Conservation (phyloP, 2,888 invertebrate genomes). For the Chaetogeoica ovagalla region DNA sequence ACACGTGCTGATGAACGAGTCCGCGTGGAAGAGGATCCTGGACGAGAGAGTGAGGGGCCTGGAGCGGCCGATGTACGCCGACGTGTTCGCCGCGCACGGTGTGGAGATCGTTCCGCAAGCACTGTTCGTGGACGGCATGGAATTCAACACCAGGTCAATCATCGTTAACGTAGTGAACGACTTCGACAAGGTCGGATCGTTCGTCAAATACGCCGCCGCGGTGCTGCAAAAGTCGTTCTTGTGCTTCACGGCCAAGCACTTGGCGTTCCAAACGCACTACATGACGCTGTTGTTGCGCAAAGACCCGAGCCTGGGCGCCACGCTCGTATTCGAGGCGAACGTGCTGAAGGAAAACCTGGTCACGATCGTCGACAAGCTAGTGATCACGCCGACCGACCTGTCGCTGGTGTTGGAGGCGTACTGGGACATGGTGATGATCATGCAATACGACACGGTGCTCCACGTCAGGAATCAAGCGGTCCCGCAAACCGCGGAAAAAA, state of each 20-base stretch:
- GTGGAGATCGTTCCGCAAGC: no score
- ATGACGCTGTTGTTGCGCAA: not conserved
- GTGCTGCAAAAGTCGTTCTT: not conserved
- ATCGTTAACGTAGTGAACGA: not conserved
- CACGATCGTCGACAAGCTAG: not conserved
- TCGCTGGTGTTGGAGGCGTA: not conserved
- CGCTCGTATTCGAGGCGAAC: not conserved
- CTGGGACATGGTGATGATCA: constrained; percentile 3
- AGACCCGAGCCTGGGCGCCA: no score
- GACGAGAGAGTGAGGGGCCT: not conserved
- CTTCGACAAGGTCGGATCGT: not conserved
- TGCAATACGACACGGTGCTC: not conserved
- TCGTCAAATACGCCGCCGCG: not conserved
- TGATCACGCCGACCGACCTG: not conserved
- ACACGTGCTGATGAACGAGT: constrained; percentile 1
- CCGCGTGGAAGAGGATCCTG: not conserved
- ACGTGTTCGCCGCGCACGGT: not conserved
- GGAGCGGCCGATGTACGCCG: not conserved
- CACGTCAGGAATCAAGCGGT: not conserved
- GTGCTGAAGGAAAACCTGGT: no score
- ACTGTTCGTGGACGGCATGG: no score
- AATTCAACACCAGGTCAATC: not conserved
- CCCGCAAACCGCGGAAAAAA: not conserved
- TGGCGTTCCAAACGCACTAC: constrained; percentile 19
- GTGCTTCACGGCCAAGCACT: not conserved